Base-by-base conservation (phyloP, 2,888 invertebrate genomes). In the Agrotis puta region DNA sequence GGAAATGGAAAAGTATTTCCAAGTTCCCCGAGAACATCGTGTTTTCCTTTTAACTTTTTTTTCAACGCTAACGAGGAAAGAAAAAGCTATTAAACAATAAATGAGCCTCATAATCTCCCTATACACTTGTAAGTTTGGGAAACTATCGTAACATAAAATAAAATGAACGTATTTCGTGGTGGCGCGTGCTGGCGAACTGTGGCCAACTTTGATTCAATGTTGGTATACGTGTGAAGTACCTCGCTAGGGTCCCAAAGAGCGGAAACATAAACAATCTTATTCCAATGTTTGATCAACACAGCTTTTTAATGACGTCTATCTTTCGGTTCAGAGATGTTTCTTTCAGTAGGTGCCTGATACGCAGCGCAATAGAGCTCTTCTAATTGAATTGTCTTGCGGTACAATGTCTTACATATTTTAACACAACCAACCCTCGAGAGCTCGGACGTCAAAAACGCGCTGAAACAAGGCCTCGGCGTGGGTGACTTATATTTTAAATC, bases 1-100 rank as follows among this genome's bases (percentile, higher is more conserved):
- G 78, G 72, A 85, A 85, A 81, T 79, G 81, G 84, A 84, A 85
- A 84, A 85, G 71, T 70, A 79, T 87, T 82, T 81, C 80, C 64
- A 83, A 82, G 73, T 82, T 82, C 70, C 73, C 70, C 68, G 64
- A 76, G 69, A 48, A 27, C 79, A 80, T 86, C 84, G 81, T 84
- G 66, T 79, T 74, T 73, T 71, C 64, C 66, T 71, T 64, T 54
- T 56, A 69, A 65, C 48, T 56, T 77, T 76, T n/a, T 79, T 67
- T 65, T 51, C 56, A 58, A 56, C 61, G 48, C 71, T 70, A 79
- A 82, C 74, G 70, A 68, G 64, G 53, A 70, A 65, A 54, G 65
- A 58, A 77, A 81, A 73, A 76, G 70, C 83, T 70, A 79, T 81
- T 79, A 82, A 70, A 72, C 83, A 73, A 78, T 75, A 75, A 82